Percentiles rank a stretch among this genome's conserved stretches.
Evolutionary conservation across 2,888 invertebrate genomes (phyloP).

Genomic region (Galerucella nymphaeae): DNA sequence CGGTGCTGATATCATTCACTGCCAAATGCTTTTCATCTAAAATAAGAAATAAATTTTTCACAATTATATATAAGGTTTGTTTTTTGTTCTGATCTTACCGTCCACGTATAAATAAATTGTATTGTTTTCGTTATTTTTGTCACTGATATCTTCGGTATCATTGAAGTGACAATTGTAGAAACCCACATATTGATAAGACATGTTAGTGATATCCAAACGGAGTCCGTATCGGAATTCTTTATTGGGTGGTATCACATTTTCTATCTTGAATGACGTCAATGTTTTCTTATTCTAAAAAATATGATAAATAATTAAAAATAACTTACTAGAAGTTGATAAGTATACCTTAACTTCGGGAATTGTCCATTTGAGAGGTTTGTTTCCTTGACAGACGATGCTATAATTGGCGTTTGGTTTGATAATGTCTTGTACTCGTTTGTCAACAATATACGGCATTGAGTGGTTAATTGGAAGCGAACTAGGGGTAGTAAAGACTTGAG

Average conservation of each 20-base stretch:
- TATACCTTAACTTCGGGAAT: slow-evolving; percentile 46
- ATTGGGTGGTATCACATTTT: slow-evolving; percentile 51
- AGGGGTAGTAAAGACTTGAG: no score
- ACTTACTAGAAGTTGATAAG: no score
- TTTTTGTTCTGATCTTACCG: slow-evolving; percentile 59
- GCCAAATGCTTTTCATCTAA: slow-evolving; percentile 67
- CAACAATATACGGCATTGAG: slow-evolving; percentile 29
- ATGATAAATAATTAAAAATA: background rate
- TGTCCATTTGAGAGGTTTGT: slow-evolving; percentile 64
- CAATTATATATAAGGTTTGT: slow-evolving; percentile 15
- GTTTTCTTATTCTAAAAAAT: slow-evolving; percentile 29
- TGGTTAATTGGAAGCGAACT: background rate
- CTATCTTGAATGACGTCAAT: slow-evolving; percentile 38
- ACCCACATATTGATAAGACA: slow-evolving; percentile 61
- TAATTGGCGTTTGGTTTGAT: slow-evolving; percentile 57
- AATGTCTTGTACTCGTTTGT: slow-evolving; percentile 32
- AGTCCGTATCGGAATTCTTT: slow-evolving; percentile 62
- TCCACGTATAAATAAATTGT: slow-evolving; percentile 70
- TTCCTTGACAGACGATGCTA: slow-evolving; percentile 65
- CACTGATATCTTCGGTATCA: slow-evolving; percentile 58
- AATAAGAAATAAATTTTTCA: slow-evolving; percentile 18
- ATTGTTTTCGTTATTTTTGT: slow-evolving; percentile 56
- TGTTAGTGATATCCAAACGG: slow-evolving; percentile 62
- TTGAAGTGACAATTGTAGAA: slow-evolving; percentile 63
- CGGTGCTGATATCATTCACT: slow-evolving; percentile 56